Percentiles rank a stretch among this genome's conserved stretches.
Evolutionary conservation across 2,797 vertebrate species (phyloP).

Genomic region (Sebastes itinus): DNA sequence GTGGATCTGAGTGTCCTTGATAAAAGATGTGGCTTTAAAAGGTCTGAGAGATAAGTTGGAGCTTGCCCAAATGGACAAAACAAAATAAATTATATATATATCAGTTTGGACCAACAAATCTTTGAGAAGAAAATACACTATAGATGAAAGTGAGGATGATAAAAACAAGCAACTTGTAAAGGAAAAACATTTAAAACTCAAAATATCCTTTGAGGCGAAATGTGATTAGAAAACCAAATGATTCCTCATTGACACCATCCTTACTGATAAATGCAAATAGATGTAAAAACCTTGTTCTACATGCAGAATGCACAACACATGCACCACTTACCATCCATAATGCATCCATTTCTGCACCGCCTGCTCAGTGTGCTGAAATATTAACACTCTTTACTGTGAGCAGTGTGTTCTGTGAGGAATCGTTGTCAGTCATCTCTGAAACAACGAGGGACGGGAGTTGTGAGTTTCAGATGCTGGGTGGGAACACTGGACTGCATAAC

Average conservation of each 20-base stretch:
- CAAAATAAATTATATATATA: background rate
- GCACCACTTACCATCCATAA: slow-evolving; percentile 33
- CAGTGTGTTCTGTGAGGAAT: slow-evolving; percentile 14
- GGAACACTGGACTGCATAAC: background rate
- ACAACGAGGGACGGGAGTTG: slow-evolving; percentile 31
- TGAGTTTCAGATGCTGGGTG: slow-evolving; percentile 11
- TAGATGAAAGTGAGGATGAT: too few relatives aligned
- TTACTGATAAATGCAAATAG: background rate
- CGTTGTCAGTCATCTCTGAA: slow-evolving; percentile 46
- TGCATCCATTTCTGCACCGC: slow-evolving; percentile 44
- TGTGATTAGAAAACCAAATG: background rate
- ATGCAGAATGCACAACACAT: slow-evolving; percentile 12
- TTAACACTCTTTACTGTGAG: slow-evolving; percentile 44
- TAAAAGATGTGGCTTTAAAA: too few relatives aligned
- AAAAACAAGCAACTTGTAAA: background rate
- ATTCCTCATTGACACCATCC: background rate
- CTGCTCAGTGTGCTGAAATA: slow-evolving; percentile 48
- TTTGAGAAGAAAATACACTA: too few relatives aligned
- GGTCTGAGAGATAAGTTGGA: too few relatives aligned
- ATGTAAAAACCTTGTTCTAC: slow-evolving; percentile 4
- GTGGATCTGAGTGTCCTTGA: too few relatives aligned
- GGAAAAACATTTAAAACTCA: background rate
- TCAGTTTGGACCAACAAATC: too few relatives aligned
- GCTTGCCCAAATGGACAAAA: too few relatives aligned
- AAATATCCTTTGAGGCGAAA: background rate